A percentile compares a stretch with the other conserved stretches of the same genome.
Conservation (phyloP, 2,113 vertebrate species). For the Cervus canadensis region DNA sequence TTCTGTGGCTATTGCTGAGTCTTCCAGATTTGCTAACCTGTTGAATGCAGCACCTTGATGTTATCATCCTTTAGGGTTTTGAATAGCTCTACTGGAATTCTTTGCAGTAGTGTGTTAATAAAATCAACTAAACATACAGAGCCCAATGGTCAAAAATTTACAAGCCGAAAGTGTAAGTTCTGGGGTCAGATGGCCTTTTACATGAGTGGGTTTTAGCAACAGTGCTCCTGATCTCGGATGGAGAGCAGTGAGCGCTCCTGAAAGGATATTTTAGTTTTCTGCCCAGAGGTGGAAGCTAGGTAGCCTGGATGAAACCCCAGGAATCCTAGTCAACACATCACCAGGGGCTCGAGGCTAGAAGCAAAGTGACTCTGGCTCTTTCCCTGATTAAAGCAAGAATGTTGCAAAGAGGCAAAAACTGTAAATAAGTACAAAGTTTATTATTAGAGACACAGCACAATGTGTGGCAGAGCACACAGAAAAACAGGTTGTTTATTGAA, state of each 20-base stretch:
- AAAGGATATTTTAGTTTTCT: not conserved
- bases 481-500: not conserved
- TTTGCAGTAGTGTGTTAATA: not conserved
- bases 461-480: not conserved
- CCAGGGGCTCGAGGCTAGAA: not conserved
- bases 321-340: not conserved
- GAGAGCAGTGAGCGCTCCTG: not conserved
- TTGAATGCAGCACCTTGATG: not conserved
- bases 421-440: not conserved
- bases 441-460: not conserved
- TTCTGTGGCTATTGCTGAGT: too few relatives aligned
- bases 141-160: not conserved
- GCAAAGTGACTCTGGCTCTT: not conserved
- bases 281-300: not conserved
- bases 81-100: not conserved
- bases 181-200: not conserved
- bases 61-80: too few relatives aligned
- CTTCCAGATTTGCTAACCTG: too few relatives aligned
- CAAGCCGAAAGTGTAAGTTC: not conserved
- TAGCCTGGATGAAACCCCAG: not conserved
- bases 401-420: not conserved
- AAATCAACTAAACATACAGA: not conserved
- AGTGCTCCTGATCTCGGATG: rapidly evolving
- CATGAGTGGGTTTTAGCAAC: not conserved
- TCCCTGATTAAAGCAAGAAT: not conserved